Base-by-base conservation (phyloP, 1,140 invertebrate genomes). In the Colletes gigas region DNA sequence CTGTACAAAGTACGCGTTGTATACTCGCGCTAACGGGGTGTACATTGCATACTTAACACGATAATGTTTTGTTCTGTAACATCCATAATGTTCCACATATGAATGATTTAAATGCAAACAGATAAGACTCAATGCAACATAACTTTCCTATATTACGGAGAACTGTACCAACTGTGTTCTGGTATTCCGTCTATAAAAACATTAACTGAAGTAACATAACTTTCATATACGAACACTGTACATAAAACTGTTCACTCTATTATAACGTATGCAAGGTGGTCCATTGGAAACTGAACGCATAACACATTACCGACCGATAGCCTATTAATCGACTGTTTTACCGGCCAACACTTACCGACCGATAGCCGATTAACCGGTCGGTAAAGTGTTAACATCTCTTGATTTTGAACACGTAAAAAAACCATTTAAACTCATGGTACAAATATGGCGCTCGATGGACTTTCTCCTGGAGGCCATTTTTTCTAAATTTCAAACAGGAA, bases 141-240 rank as follows among this genome's bases (percentile, higher is more conserved):
- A 44, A 1, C 12, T 41, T 10, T 54, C 30, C 17, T 14, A 41
- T 6, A 44, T 0, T 77, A 67, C 10, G 6, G 59, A 4, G 47
- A 74, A 57, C 71, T 47, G 66, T 75, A 62, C 14, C 65, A 70
- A 47, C 21, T 39, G 60, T 73, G 57, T 81, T 81, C 52, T 47
- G 30, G 59, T 39, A 19, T 57, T 69, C 44, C 15, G 52, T 81
- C 44, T 75, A 57, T 15, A 9, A 83, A 68, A 55, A 7, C 30
- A 17, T n/a, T n/a, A n/a, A n/a, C n/a, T 41, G 17, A 63, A 66
- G 30, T 44, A 83, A 55, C 15, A 47, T n/a, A 14, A 21, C 21
- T 54, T 21, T 78, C 21, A 68, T 19, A 60, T 60, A 19, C 50
- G 71, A 59, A 65, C 30, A 59, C 19, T 68, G n/a, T 83, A 70